Percentiles rank a stretch among this genome's conserved stretches.
These are phyloP conservation scores for Lasioglossum pauxillum DNA, from an alignment of 2,888 invertebrate genomes.

Conservation along the genomic window DNA sequence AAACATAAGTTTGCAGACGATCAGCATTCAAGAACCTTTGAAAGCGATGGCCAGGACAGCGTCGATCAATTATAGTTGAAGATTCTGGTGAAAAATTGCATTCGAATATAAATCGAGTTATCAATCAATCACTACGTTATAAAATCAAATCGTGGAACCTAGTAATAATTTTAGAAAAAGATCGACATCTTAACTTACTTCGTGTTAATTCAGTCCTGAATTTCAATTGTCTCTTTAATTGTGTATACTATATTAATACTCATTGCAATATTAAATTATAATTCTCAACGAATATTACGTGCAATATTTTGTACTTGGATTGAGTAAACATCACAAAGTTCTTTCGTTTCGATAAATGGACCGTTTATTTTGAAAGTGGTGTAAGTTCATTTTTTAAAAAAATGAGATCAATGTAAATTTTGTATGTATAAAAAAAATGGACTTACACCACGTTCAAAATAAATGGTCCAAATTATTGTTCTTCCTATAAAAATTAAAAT, in stretches of 20 bases:
- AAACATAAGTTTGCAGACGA: background rate
- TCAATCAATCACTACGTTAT: background rate
- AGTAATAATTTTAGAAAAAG: background rate
- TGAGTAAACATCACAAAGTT: background rate
- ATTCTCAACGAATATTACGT: background rate
- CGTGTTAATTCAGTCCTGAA: background rate
- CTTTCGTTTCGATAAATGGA: background rate
- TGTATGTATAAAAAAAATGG: no score
- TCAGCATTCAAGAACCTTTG: background rate
- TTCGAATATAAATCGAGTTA: background rate
- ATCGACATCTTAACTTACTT: background rate
- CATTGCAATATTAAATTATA: background rate
- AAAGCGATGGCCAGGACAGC: background rate
- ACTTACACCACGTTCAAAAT: no score
- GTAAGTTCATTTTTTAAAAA: no score
- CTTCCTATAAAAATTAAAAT: background rate
- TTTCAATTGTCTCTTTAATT: background rate
- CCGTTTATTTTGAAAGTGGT: no score
- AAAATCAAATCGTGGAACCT: background rate
- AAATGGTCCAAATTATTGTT: no score
- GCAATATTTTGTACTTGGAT: background rate
- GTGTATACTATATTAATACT: background rate
- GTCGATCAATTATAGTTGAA: conserved; percentile 1
- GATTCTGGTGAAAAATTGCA: background rate
- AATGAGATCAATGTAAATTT: no score